These are phyloP conservation scores for Saccopteryx bilineata DNA, from an alignment of 2,113 vertebrate genomes.

Conservation along the genomic window DNA sequence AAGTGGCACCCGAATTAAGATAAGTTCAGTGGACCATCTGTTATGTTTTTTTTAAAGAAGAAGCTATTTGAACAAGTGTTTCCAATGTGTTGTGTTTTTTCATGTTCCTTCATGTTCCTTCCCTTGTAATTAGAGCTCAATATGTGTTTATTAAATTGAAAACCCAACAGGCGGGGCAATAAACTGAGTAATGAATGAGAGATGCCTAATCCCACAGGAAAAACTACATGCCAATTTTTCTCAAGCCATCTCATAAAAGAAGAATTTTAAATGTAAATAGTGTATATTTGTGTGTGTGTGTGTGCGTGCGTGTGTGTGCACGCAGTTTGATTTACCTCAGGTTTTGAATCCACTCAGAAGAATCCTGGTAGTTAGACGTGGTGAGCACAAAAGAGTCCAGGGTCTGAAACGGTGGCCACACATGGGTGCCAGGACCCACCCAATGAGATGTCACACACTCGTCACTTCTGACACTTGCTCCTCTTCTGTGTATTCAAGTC, in stretches of 20 bases:
- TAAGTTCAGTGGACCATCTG: constrained; percentile 68
- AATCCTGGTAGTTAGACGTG: constrained; percentile 43
- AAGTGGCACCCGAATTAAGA: constrained; percentile 79
- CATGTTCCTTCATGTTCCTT: constrained; percentile 63
- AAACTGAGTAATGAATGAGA: constrained; percentile 56
- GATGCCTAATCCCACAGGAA: constrained; percentile 65
- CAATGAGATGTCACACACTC: accelerated
- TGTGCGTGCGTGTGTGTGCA: background rate
- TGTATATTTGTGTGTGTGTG: background rate
- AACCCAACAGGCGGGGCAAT: constrained; percentile 58
- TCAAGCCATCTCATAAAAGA: constrained; percentile 72
- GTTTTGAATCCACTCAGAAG: constrained; percentile 57
- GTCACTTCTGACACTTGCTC: background rate
- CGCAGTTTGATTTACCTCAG: constrained; percentile 69
- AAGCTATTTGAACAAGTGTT: constrained; percentile 70
- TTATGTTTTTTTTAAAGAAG: constrained; percentile 64
- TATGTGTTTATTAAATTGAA: constrained; percentile 56
- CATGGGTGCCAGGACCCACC: background rate
- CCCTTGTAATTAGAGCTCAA: constrained; percentile 67
- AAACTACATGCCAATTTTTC: constrained; percentile 64
- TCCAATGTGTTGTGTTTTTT: constrained; percentile 60
- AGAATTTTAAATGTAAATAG: constrained; percentile 78
- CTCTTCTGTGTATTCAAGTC: background rate
- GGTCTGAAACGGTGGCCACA: background rate
- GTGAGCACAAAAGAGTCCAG: background rate